Evolutionary conservation across 1,140 invertebrate genomes (phyloP).

Genomic region (Cydia fagiglandana): DNA sequence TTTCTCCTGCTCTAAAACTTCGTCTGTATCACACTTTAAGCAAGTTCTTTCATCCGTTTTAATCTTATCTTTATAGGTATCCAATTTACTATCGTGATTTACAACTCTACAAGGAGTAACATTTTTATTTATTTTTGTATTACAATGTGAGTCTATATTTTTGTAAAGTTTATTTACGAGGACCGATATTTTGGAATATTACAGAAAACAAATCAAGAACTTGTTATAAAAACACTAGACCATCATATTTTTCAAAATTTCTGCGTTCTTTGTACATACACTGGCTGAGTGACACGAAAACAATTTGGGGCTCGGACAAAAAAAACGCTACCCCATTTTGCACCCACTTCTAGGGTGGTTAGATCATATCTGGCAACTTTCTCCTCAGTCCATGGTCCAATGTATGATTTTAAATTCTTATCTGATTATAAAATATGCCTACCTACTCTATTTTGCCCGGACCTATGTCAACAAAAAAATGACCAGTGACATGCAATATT

Average conservation of each 20-base stretch:
- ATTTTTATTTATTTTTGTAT: neutral
- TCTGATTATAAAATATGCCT: no score
- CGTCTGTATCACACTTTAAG: neutral
- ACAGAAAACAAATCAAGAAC: no score
- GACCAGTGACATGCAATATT: slow-evolving; percentile 10
- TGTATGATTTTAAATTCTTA: no score
- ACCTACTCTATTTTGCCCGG: neutral
- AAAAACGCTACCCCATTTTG: neutral
- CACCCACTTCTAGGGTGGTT: neutral
- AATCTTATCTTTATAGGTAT: slow-evolving; percentile 6
- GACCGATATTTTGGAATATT: no score
- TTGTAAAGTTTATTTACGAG: no score
- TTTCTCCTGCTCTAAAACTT: neutral
- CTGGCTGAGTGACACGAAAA: no score
- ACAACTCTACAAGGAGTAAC: neutral
- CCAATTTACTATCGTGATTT: neutral
- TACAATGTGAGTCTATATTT: neutral
- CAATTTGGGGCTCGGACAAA: neutral
- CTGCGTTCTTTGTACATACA: neutral
- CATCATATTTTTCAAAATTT: neutral
- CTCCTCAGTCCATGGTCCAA: neutral
- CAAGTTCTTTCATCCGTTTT: neutral
- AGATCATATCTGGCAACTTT: neutral
- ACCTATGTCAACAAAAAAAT: slow-evolving; percentile 30
- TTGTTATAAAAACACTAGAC: neutral